Conservation (phyloP, 2,797 vertebrate species). For the Chaetophractus vellerosus region DNA sequence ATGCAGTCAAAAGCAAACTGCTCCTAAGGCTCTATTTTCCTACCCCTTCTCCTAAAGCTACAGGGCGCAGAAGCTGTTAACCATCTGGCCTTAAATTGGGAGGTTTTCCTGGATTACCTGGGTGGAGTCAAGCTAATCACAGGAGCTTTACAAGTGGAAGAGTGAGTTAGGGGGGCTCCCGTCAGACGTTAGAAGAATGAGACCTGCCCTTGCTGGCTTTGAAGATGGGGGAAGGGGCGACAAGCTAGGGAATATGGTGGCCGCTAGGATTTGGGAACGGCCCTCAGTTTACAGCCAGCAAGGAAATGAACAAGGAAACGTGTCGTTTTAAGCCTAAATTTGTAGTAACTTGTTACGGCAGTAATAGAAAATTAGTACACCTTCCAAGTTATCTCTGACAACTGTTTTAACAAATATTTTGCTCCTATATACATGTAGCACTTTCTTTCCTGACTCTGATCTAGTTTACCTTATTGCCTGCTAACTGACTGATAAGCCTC, state of each 20-base stretch:
- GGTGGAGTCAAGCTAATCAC: not conserved
- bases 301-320: not conserved
- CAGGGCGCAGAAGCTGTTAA: not conserved
- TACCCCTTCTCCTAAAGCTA: not conserved
- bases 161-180: not conserved
- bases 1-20: not conserved
- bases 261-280: not conserved
- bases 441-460: too few relatives aligned
- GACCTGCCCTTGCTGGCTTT: not conserved
- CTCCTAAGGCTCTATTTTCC: not conserved
- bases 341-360: not conserved
- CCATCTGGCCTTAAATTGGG: not conserved
- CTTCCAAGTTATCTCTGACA: not conserved
- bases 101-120: not conserved
- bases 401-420: constrained; percentile 13
- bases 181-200: too few relatives aligned
- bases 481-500: not conserved
- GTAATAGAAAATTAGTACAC: not conserved
- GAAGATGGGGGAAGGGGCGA: not conserved
- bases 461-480: not conserved
- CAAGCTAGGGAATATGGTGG: not conserved
- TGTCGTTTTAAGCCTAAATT: not conserved
- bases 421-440: not conserved
- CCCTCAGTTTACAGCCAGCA: not conserved
- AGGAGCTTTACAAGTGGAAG: constrained; percentile 25